Evolutionary conservation across 2,797 vertebrate genomes (phyloP).

Genomic region (Myotis daubentonii): DNA sequence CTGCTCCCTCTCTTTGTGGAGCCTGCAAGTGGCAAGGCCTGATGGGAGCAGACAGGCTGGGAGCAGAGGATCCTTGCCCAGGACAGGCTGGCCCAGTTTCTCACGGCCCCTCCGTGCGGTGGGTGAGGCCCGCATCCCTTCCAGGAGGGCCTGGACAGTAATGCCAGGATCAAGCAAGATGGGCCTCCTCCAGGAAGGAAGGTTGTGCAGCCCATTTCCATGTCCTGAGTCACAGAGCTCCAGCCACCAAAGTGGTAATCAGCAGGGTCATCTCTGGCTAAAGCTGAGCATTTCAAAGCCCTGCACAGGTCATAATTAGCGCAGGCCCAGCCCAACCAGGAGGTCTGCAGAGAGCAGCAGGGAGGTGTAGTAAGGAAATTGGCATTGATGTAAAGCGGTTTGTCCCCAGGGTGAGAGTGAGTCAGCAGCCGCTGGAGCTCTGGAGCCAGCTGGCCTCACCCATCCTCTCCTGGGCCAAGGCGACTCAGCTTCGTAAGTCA

Average conservation of each 20-base stretch:
- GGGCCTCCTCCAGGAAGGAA: background rate
- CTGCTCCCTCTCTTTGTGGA: background rate
- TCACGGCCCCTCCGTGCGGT: accelerated
- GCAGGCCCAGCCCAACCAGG: constrained; percentile 57
- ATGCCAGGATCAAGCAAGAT: background rate
- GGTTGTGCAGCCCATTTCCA: background rate
- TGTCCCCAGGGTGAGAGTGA: constrained; percentile 62
- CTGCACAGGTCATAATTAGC: constrained; percentile 69
- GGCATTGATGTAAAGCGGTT: constrained; percentile 29
- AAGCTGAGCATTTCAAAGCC: constrained; percentile 68
- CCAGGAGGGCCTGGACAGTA: background rate
- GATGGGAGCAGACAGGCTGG: background rate
- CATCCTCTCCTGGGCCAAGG: background rate
- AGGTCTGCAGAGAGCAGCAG: constrained; percentile 40
- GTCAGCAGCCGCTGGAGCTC: constrained; percentile 51
- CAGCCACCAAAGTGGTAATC: constrained; percentile 43
- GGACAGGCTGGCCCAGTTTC: background rate
- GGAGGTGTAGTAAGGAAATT: constrained; percentile 34
- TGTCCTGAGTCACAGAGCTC: constrained; percentile 48
- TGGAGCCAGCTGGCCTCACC: constrained; percentile 9
- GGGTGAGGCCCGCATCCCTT: background rate
- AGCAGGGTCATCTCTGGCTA: constrained; percentile 56
- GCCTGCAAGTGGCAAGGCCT: background rate
- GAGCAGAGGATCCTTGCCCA: background rate
- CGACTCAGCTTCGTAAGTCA: background rate